Percentiles rank a stretch among this genome's conserved stretches.
Conservation (phyloP, 30 jellyfish, hydroid and myxozoan genomes). For the Turritopsis rubra region DNA sequence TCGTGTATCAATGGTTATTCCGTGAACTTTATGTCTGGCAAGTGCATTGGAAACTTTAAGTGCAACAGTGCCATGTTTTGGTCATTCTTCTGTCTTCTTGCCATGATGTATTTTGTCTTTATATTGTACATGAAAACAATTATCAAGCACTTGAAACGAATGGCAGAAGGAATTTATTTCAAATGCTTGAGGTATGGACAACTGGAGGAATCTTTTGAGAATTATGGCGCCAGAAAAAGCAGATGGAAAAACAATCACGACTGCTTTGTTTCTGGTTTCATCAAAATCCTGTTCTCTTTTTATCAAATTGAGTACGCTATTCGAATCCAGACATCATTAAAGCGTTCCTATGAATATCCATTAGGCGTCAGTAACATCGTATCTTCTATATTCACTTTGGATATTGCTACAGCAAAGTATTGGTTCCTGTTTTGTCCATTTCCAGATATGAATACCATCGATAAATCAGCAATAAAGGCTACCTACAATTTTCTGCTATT, state of each 20-base stretch:
- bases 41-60: not conserved
- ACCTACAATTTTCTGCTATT: not conserved
- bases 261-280: conserved; percentile 18
- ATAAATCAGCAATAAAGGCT: not conserved
- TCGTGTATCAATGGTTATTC: not conserved
- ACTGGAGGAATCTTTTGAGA: not conserved
- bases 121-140: not conserved
- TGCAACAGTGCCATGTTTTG: not conserved
- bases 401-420: conserved; percentile 2
- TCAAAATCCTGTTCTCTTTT: conserved; percentile 32
- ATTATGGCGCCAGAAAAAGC: not conserved
- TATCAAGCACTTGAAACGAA: not conserved
- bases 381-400: not conserved
- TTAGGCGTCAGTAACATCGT: not conserved
- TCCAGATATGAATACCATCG: not conserved
- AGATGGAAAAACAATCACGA: not conserved
- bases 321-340: not conserved
- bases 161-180: not conserved
- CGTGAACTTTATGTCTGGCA: not conserved
- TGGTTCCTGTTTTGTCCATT: conserved; percentile 19
- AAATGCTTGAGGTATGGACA: not conserved
- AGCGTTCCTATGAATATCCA: conserved; percentile 4
- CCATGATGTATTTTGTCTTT: not conserved
- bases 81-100: not conserved
- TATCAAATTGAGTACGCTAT: conserved; percentile 28